phyloP scores from a whole-genome alignment of 1,140 invertebrate species.

The Polypedilum pembai region DNA sequence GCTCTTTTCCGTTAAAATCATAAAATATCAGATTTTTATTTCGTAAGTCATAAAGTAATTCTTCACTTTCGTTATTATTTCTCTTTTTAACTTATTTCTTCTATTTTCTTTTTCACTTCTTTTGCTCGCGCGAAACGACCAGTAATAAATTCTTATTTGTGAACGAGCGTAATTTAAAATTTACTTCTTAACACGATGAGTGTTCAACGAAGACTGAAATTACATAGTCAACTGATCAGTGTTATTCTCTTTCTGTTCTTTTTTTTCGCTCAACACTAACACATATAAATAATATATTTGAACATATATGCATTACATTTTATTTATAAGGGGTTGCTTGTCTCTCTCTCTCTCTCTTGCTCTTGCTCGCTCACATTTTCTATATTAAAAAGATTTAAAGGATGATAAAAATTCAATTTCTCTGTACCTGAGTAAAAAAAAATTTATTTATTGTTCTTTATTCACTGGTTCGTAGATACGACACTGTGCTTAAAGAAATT shows the following conservation, averaged over 20 bases:
- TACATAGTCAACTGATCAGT: background rate
- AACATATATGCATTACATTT: background rate
- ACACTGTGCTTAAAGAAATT: no score
- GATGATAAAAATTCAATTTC: no score
- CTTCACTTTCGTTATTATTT: constrained; percentile 18
- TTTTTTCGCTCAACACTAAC: background rate
- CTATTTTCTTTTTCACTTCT: no score
- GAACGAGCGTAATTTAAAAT: background rate
- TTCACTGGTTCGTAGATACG: no score
- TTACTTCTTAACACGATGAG: background rate
- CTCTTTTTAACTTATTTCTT: background rate
- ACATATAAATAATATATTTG: background rate
- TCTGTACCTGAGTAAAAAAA: no score
- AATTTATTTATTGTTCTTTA: no score
- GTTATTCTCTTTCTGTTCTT: background rate
- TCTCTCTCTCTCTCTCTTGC: no score
- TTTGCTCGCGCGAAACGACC: no score
- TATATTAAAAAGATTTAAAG: no score
- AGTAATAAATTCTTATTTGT: no score
- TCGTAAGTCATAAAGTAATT: constrained; percentile 2
- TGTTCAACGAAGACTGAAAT: background rate
- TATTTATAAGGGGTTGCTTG: background rate
- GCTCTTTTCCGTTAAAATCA: background rate
- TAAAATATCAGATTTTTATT: background rate
- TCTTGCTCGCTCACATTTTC: no score